Evolutionary conservation across 1,140 invertebrate species (phyloP).

Genomic region (Odontomachus brunneus): DNA sequence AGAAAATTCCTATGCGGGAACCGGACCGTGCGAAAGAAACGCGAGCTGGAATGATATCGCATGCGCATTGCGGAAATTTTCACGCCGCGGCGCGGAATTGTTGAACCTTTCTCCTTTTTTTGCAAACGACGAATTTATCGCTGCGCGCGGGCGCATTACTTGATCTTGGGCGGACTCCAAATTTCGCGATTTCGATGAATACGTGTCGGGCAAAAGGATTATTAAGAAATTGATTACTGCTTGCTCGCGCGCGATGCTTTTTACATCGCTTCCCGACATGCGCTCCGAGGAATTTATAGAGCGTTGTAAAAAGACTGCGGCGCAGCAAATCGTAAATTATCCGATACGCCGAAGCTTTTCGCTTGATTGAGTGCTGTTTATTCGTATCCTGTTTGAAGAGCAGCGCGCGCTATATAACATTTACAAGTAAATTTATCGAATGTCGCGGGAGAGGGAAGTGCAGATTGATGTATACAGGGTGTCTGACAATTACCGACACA

Average conservation of each 20-base stretch:
- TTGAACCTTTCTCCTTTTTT: conserved; percentile 34
- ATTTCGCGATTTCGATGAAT: conserved; percentile 14
- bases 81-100: conserved; percentile 5
- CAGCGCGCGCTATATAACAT: background rate
- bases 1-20: too few species aligned
- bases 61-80: conserved; percentile 28
- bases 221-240: conserved; percentile 22
- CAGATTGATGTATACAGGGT: too few species aligned
- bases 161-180: conserved; percentile 4
- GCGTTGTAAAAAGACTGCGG: background rate
- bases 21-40: conserved; percentile 3
- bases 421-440: conserved; percentile 1
- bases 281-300: conserved; percentile 5
- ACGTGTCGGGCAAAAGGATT: background rate
- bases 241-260: background rate
- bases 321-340: conserved; percentile 19
- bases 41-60: background rate
- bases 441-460: too few species aligned
- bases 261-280: conserved; percentile 2
- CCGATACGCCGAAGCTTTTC: background rate
- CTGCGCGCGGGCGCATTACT: background rate
- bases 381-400: background rate
- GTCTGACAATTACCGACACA: too few species aligned
- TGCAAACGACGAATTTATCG: conserved; percentile 21
- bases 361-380: conserved; percentile 16